Evolutionary conservation across 2,113 vertebrate species (phyloP).

Genomic region (Antechinus stuartii): DNA sequence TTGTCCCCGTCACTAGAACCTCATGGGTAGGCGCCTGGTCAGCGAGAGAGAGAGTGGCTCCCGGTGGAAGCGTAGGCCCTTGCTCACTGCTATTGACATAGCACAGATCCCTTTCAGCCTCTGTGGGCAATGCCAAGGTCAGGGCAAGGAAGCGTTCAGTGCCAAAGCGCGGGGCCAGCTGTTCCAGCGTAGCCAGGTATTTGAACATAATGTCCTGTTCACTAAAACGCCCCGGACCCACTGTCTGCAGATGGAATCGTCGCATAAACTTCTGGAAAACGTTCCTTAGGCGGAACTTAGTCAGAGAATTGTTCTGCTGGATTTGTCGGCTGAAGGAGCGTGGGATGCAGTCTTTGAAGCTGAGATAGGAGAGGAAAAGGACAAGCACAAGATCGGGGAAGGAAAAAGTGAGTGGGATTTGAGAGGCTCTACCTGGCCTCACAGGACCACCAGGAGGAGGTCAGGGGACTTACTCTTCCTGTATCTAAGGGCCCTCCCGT

Average conservation of each 20-base stretch:
- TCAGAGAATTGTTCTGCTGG: slow-evolving; percentile 86
- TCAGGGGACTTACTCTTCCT: background rate
- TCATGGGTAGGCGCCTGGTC: slow-evolving; percentile 77
- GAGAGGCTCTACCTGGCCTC: background rate
- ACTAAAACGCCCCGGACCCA: slow-evolving; percentile 82
- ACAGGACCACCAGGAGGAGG: background rate
- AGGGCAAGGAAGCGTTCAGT: slow-evolving; percentile 83
- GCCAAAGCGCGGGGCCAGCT: slow-evolving; percentile 87
- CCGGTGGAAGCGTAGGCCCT: background rate
- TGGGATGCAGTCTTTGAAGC: slow-evolving; percentile 93
- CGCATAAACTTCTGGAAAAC: slow-evolving; percentile 90
- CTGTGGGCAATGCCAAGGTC: slow-evolving; percentile 78
- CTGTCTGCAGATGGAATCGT: slow-evolving; percentile 89
- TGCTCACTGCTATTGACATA: slow-evolving; percentile 61
- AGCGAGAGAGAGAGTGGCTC: rapidly evolving
- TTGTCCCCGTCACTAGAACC: slow-evolving; percentile 87
- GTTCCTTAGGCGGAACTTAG: slow-evolving; percentile 86
- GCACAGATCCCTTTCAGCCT: slow-evolving; percentile 77
- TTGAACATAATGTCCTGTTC: slow-evolving; percentile 91
- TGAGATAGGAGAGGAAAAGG: slow-evolving; percentile 36
- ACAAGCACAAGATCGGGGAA: background rate
- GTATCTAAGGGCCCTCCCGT: background rate
- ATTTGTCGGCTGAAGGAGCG: slow-evolving; percentile 90
- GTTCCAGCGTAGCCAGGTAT: slow-evolving; percentile 93
- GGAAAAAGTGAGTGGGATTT: background rate